These are phyloP conservation scores for Ectropis crepuscularia DNA, from an alignment of 2,888 invertebrate genomes.

Conservation along the genomic window DNA sequence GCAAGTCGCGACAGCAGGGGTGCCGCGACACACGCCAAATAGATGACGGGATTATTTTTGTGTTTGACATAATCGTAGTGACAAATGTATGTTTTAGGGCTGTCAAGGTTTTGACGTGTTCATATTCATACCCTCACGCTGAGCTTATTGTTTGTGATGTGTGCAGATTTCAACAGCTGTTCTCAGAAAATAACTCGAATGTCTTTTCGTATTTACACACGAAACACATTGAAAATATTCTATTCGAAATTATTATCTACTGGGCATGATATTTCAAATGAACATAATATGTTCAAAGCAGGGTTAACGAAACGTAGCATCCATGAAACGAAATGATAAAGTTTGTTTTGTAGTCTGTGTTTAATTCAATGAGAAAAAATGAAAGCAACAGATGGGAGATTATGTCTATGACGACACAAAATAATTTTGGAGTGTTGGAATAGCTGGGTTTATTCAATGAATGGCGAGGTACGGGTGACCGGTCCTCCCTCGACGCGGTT, in stretches of 20 bases:
- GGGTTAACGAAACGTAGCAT: constrained; percentile 4
- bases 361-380: constrained; percentile 31
- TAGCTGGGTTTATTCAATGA: constrained; percentile 60
- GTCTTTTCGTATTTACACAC: not conserved
- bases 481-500: constrained; percentile 50
- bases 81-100: constrained; percentile 80
- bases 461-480: constrained; percentile 59
- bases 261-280: constrained; percentile 6
- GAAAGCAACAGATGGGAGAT: constrained; percentile 57
- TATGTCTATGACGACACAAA: constrained; percentile 49
- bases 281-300: constrained; percentile 2
- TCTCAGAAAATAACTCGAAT: not conserved
- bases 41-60: constrained; percentile 84
- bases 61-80: constrained; percentile 85
- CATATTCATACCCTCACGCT: constrained; percentile 55
- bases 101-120: constrained; percentile 69
- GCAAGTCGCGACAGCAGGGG: constrained; percentile 76
- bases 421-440: constrained; percentile 60
- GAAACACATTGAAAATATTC: not conserved
- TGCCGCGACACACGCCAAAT: constrained; percentile 72
- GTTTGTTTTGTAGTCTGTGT: constrained; percentile 27
- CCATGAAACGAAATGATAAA: constrained; percentile 13
- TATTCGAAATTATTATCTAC: not conserved
- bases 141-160: constrained; percentile 47
- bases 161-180: constrained; percentile 44